phyloP scores from a whole-genome alignment of 1,140 invertebrate genomes.

The Belonocnema kinseyi region DNA sequence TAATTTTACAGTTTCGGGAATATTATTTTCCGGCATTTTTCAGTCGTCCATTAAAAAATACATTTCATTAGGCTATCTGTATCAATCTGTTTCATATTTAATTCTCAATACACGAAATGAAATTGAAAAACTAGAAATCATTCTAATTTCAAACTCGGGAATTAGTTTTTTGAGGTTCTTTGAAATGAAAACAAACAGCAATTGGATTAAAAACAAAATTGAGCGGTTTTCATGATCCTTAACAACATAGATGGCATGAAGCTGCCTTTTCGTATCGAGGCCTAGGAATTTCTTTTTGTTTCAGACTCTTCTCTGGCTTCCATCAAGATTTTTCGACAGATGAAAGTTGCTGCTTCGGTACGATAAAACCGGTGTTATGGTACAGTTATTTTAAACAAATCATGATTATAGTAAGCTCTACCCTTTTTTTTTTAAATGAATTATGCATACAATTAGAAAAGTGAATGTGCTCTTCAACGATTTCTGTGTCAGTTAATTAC shows the following conservation, averaged over 20 bases:
- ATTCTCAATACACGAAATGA: too few species aligned
- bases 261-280: conserved; percentile 39
- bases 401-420: not conserved
- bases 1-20: too few species aligned
- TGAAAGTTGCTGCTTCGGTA: conserved; percentile 41
- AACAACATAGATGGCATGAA: not conserved
- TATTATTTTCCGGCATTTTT: too few species aligned
- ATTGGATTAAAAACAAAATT: not conserved
- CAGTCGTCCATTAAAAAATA: too few species aligned
- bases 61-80: too few species aligned
- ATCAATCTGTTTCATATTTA: too few species aligned
- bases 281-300: conserved; percentile 58
- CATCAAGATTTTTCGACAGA: conserved; percentile 41
- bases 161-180: too few species aligned
- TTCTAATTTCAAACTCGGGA: too few species aligned
- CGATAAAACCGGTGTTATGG: conserved; percentile 36
- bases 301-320: conserved; percentile 49
- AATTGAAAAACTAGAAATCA: too few species aligned
- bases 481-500: conserved; percentile 22
- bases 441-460: not conserved
- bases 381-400: conserved; percentile 40
- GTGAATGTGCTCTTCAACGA: conserved; percentile 23
- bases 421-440: conserved; percentile 1
- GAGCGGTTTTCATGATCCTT: not conserved
- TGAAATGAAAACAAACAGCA: too few species aligned